These are phyloP conservation scores for Habroteleia sp. DNA, from an alignment of 2,888 invertebrate species.

Conservation along the genomic window DNA sequence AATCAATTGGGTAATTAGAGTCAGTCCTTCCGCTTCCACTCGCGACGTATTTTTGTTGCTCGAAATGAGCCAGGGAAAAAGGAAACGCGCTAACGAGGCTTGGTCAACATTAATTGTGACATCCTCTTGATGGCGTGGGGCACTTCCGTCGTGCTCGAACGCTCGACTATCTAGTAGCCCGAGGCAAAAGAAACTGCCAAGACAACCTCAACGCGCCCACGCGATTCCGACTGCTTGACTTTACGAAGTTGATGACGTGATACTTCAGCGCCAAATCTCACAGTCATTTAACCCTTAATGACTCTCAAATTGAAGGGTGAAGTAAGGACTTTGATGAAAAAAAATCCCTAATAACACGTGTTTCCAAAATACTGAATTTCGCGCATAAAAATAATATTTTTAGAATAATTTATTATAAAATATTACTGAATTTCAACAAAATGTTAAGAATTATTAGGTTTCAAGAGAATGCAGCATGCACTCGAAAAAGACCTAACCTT, in stretches of 20 bases:
- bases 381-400: too few relatives aligned
- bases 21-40: conserved; percentile 30
- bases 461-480: too few relatives aligned
- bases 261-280: conserved; percentile 2
- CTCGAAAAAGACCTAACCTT: too few relatives aligned
- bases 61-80: conserved; percentile 68
- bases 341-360: too few relatives aligned
- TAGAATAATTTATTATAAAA: too few relatives aligned
- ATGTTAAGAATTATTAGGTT: too few relatives aligned
- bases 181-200: conserved; percentile 74
- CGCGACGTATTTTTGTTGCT: conserved; percentile 30
- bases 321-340: too few relatives aligned
- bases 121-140: conserved; percentile 76
- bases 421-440: too few relatives aligned
- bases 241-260: background rate
- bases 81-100: conserved; percentile 79
- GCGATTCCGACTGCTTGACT: background rate
- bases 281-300: conserved; percentile 12
- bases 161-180: conserved; percentile 68
- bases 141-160: conserved; percentile 69
- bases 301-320: background rate
- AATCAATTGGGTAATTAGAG: conserved; percentile 21
- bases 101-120: conserved; percentile 80
- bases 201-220: conserved; percentile 76
- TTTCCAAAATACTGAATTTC: too few relatives aligned